Percentiles rank a stretch among this genome's conserved stretches.
Conservation (phyloP, 2,113 vertebrate species). For the Hassar affinis region DNA sequence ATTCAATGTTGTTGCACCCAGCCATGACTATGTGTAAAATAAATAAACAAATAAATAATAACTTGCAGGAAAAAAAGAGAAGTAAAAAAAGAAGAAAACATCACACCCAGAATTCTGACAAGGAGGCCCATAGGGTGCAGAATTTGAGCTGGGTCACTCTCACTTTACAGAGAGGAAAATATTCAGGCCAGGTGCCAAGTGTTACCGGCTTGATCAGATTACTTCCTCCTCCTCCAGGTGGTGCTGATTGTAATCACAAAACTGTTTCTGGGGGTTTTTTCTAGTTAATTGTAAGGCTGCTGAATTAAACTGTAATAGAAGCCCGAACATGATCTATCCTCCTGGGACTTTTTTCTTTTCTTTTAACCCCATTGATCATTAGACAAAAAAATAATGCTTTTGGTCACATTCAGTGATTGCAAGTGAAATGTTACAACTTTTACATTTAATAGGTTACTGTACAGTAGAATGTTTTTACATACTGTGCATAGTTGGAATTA, state of each 20-base stretch:
- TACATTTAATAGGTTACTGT: not conserved
- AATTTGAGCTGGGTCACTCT: not conserved
- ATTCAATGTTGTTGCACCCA: too few relatives aligned
- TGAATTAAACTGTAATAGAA: not conserved
- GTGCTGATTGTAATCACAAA: not conserved
- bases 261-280: not conserved
- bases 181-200: not conserved
- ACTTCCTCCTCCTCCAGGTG: not conserved
- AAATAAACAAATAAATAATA: too few relatives aligned
- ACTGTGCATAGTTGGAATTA: not conserved
- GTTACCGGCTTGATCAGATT: not conserved
- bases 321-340: not conserved
- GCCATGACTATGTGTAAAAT: too few relatives aligned
- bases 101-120: not conserved
- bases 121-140: not conserved
- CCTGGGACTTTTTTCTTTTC: not conserved
- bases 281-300: not conserved
- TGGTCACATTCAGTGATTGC: not conserved
- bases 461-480: not conserved
- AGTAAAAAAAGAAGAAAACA: too few relatives aligned
- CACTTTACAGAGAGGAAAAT: not conserved
- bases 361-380: not conserved
- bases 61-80: too few relatives aligned
- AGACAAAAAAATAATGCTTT: not conserved
- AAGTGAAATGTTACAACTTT: not conserved